Evolutionary conservation across 2,888 invertebrate genomes (phyloP).

Genomic region (Pachliopta kotzebuea): DNA sequence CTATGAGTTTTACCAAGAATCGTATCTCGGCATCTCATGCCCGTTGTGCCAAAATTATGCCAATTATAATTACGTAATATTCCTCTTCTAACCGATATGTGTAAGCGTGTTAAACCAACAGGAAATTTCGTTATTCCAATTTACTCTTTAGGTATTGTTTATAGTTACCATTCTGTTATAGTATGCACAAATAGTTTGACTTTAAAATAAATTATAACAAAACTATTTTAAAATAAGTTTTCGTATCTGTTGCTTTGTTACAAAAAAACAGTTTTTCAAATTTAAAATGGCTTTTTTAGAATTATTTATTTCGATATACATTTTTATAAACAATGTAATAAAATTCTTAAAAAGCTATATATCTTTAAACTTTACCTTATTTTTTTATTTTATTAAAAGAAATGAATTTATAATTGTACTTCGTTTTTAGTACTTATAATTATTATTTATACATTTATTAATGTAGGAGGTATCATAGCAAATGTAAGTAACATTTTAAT

Average conservation of each 20-base stretch:
- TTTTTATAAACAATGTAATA: too few species aligned
- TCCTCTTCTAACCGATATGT: neutral
- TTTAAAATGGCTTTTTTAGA: neutral
- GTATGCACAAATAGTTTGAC: neutral
- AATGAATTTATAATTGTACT: constrained; percentile 8
- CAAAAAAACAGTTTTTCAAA: neutral
- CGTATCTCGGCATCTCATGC: neutral
- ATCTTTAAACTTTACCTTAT: neutral
- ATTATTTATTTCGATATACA: neutral
- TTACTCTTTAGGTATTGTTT: neutral
- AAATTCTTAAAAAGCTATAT: neutral
- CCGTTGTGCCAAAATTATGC: neutral
- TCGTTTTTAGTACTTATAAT: constrained; percentile 28
- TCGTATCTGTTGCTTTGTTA: neutral
- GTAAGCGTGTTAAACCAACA: neutral
- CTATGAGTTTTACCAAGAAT: neutral
- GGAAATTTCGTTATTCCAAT: neutral
- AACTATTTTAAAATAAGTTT: neutral
- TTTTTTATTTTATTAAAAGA: neutral
- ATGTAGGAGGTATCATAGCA: constrained; percentile 2
- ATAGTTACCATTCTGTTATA: neutral
- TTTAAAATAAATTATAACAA: neutral
- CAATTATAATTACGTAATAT: neutral
- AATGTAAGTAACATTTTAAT: constrained; percentile 13
- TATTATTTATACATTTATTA: neutral